phyloP scores from a whole-genome alignment of 2,797 vertebrate species.

The Xenops minutus region DNA sequence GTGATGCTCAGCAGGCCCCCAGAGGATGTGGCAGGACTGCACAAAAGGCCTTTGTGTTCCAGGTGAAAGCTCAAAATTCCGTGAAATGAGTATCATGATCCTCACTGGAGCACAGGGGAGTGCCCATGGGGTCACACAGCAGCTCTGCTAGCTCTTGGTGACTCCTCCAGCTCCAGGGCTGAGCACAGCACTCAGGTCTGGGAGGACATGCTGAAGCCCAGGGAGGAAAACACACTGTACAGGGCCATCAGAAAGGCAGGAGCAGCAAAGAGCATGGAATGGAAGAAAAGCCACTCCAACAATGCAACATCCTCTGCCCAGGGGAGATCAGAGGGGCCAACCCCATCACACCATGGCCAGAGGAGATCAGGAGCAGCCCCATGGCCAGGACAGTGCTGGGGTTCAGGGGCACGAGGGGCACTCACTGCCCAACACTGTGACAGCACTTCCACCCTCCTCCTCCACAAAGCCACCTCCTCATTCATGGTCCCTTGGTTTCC shows the following conservation, averaged over 20 bases:
- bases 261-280: not conserved
- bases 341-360: rapidly evolving
- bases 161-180: not conserved
- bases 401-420: not conserved
- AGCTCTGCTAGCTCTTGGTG: not conserved
- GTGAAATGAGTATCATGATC: not conserved
- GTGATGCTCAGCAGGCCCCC: not conserved
- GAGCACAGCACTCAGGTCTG: not conserved
- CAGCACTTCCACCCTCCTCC: not conserved
- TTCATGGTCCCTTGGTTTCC: not conserved
- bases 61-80: not conserved
- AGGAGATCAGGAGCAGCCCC: not conserved
- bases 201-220: not conserved
- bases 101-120: not conserved
- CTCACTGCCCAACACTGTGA: not conserved
- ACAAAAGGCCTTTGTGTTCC: rapidly evolving
- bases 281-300: not conserved
- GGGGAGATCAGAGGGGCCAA: not conserved
- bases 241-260: not conserved
- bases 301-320: rapidly evolving
- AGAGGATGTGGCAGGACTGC: not conserved
- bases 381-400: not conserved
- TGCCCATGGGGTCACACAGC: rapidly evolving
- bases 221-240: rapidly evolving
- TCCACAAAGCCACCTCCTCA: not conserved